Conservation (phyloP, 2,888 invertebrate species). For the Agrypnus murinus region DNA sequence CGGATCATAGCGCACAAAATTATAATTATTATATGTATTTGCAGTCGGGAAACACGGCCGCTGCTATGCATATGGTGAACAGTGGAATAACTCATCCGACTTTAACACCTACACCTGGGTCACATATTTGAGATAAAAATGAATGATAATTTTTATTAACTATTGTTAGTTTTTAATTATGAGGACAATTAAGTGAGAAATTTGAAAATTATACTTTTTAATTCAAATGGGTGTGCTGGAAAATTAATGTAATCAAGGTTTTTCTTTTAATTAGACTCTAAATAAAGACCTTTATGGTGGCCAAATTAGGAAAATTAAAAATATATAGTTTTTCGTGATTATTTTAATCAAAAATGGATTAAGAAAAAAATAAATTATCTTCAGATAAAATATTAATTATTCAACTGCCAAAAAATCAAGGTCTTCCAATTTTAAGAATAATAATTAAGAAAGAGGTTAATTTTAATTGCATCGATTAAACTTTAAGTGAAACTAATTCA, state of each 20-base stretch:
- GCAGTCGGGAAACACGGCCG: conserved; percentile 72
- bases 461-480: too few relatives aligned
- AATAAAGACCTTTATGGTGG: too few relatives aligned
- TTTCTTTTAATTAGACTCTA: too few relatives aligned
- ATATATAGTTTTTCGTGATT: too few relatives aligned
- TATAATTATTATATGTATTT: conserved; percentile 82
- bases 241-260: conserved; percentile 4
- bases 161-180: neutral
- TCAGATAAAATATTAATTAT: too few relatives aligned
- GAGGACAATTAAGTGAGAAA: conserved; percentile 27
- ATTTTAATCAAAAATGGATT: too few relatives aligned
- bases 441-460: too few relatives aligned
- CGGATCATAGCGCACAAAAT: conserved; percentile 64
- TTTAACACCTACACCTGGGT: conserved; percentile 56
- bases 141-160: neutral
- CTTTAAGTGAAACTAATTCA: too few relatives aligned
- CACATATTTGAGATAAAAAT: conserved; percentile 43
- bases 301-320: too few relatives aligned
- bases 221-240: neutral
- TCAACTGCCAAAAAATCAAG: too few relatives aligned
- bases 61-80: conserved; percentile 67
- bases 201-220: neutral
- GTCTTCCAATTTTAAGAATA: too few relatives aligned
- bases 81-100: conserved; percentile 63
- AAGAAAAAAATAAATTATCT: too few relatives aligned